Evolutionary conservation across 2,888 invertebrate species (phyloP), one percentile per base, ranked within the genome.

Genomic region (Glyphotaelius pellucidus): DNA sequence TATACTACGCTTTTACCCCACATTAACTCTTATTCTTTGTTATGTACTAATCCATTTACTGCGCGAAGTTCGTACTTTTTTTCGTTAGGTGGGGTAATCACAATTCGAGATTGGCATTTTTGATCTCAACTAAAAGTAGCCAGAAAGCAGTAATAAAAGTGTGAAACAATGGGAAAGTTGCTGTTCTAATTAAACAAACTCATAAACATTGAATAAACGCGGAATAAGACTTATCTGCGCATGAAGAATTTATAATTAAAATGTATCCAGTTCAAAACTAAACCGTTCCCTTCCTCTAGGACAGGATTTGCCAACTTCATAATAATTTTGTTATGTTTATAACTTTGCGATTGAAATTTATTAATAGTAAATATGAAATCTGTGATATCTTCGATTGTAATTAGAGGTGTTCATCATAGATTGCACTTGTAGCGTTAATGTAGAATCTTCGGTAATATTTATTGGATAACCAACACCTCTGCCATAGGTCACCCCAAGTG

Each of bases 131-230:
- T 25, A 67, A 67, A 67, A 67, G 52, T 67, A 1, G 52, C 52
- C 52, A 25, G 25, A 67, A 67, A 52, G 19, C 52, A 52, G 19
- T 52, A 52, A 19, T 19, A 19, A 52, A 19, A 19, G 52, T 67
- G 52, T 25, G 52, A 67, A 67, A 67, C 52, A 67, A 67, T 67
- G 52, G 25, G 1, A 83, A 83, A 83, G 83, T 14, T 83, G 83
- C 31, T 31, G 14, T 35, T 83, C 83, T 83, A 83, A 83, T 83
- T 83, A 83, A 83, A 83, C 31, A 83, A 83, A 32, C 83, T 83
- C 83, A 83, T 19, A 83, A 83, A 83, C 83, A 83, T 19, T 12
- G 83, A 83, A 83, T 83, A 83, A 35, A 32, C 31, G 25, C 14
- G 4, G 83, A 12, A 19, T 5, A 19, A 5, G 52, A 67, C 52